These are phyloP conservation scores for Engystomops pustulosus DNA, from an alignment of 2,113 vertebrate genomes.

Conservation along the genomic window DNA sequence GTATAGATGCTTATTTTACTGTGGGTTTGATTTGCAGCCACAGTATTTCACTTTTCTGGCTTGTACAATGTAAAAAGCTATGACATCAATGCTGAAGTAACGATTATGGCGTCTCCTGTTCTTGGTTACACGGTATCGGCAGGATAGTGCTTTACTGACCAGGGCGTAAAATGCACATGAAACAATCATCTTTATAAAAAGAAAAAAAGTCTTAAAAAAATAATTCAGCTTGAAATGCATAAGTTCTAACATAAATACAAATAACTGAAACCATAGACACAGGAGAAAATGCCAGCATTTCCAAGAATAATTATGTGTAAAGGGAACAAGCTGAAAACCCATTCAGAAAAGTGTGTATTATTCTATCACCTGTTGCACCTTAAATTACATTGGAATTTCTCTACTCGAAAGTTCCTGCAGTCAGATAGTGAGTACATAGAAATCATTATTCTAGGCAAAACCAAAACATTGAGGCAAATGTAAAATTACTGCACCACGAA, in stretches of 20 bases:
- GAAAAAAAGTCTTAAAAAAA: background rate
- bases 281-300: background rate
- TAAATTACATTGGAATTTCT: too few species aligned
- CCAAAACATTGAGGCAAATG: too few species aligned
- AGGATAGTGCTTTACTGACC: background rate
- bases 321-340: background rate
- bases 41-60: too few species aligned
- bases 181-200: background rate
- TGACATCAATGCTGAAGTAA: too few species aligned
- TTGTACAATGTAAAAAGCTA: too few species aligned
- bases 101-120: too few species aligned
- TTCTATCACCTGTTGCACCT: background rate
- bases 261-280: background rate
- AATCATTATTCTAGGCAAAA: background rate
- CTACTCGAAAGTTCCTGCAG: background rate
- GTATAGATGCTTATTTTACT: too few species aligned
- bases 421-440: background rate
- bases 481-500: too few species aligned
- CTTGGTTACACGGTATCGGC: background rate
- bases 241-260: background rate
- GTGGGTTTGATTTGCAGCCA: too few species aligned
- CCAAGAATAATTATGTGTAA: background rate
- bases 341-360: background rate
- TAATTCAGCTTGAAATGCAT: background rate
- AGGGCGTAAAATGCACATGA: background rate